These are phyloP conservation scores for Hormiphora californensis DNA, from an alignment of 37 sponge, comb jelly and placozoan genomes.

Conservation along the genomic window DNA sequence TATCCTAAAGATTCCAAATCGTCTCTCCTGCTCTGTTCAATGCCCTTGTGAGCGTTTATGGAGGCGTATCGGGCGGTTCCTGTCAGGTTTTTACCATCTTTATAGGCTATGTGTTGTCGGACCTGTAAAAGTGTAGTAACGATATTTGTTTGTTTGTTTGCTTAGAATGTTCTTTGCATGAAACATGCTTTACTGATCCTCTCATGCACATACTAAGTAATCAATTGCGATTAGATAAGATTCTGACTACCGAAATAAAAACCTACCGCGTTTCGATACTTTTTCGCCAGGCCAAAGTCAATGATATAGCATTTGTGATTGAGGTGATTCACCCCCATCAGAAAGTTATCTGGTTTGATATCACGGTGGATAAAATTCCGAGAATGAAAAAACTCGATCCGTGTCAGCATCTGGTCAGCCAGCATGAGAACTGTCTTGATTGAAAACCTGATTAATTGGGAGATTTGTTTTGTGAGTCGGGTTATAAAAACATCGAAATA, in stretches of 20 bases:
- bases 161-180: too few relatives aligned
- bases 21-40: conserved; percentile 68
- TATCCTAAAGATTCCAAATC: conserved; percentile 98
- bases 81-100: conserved; percentile 98
- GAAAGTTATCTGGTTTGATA: conserved; percentile 94
- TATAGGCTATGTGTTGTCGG: conserved; percentile 86
- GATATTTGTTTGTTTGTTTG: too few relatives aligned
- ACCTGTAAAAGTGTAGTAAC: too few relatives aligned
- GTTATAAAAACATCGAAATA: too few relatives aligned
- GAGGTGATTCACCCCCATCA: conserved; percentile 93
- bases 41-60: conserved; percentile 95
- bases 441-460: too few relatives aligned
- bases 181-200: too few relatives aligned
- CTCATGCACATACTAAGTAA: too few relatives aligned
- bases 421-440: conserved; percentile 87
- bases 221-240: too few relatives aligned
- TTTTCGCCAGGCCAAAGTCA: conserved; percentile 97
- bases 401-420: conserved; percentile 93
- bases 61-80: conserved; percentile 98
- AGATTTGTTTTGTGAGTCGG: too few relatives aligned
- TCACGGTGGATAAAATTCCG: conserved; percentile 97
- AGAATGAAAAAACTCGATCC: conserved; percentile 92
- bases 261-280: conserved; percentile 77
- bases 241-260: too few relatives aligned
- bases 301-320: conserved; percentile 91